Evolutionary conservation across 2,797 vertebrate genomes (phyloP).

Genomic region (Molossus alvarezi): DNA sequence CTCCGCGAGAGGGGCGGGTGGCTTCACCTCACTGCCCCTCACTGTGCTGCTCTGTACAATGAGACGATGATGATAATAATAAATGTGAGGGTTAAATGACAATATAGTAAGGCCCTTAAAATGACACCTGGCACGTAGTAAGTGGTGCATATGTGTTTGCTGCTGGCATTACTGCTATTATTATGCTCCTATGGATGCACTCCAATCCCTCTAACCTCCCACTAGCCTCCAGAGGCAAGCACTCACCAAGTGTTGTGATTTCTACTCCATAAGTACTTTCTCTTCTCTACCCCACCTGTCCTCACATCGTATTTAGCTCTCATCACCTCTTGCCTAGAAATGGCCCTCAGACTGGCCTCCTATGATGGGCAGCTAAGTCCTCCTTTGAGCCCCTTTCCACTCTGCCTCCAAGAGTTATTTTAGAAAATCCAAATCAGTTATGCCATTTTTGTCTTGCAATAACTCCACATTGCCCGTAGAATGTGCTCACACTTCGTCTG

Average conservation of each 20-base stretch:
- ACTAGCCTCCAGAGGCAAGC: neutral
- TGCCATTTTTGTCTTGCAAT: neutral
- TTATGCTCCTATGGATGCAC: fast-evolving
- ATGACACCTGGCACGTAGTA: neutral
- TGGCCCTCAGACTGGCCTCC: neutral
- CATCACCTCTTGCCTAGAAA: neutral
- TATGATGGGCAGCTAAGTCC: neutral
- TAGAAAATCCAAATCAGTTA: constrained; percentile 42
- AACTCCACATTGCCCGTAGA: neutral
- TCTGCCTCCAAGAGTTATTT: constrained; percentile 15
- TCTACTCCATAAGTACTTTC: neutral
- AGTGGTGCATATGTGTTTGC: neutral
- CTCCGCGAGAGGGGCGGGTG: neutral
- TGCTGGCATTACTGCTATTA: no score
- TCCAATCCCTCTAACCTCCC: neutral
- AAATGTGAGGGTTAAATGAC: neutral
- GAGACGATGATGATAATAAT: neutral
- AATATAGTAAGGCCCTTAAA: neutral
- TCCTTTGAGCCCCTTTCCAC: neutral
- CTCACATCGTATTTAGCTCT: neutral
- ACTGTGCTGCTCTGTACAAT: neutral
- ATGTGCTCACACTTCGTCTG: neutral
- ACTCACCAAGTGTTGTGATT: neutral
- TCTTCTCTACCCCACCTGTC: neutral
- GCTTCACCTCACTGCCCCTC: neutral